Evolutionary conservation across 2,888 invertebrate genomes (phyloP), one percentile per base, ranked within the genome.

Genomic region (Proisotoma minuta): DNA sequence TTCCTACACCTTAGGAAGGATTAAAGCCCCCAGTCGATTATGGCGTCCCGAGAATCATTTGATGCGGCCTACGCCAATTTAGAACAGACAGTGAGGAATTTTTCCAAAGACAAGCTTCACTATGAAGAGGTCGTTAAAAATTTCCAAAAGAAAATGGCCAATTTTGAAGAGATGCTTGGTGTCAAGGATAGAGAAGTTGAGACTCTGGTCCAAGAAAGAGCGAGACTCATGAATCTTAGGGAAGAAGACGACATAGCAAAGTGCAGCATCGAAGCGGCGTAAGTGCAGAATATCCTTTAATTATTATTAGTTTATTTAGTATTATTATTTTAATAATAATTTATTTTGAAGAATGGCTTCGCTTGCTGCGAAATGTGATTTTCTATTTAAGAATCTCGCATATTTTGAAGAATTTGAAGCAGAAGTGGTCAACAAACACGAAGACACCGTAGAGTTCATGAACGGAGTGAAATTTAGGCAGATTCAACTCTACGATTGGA

Each of bases 61-160:
- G 51, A 51, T 27, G 26, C 51, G 5, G 51, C 51, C 3, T 51
- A 51, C 24, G 26, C 51, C 12, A 51, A 27, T 28, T 24, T 51
- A 5, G 51, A 51, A 28, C 10, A n/a, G 12, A 51, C 51, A 18
- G 51, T 51, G 26, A 3, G 51, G 5, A 51, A 51, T 20, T 51
- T 51, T 29, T 28, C 28, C 20, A 3, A 29, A 27, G 51, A 51
- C 3, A 51, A 51, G 24, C n/a, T 51, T 15, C 12, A 4, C 8
- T 51, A 51, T 24, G 28, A 27, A 28, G 51, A 51, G 3, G 23
- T 18, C 15, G 28, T 51, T 18, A 51, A 51, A n/a, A 18, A 23
- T 3, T 23, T 51, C 4, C 3, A 28, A 15, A 3, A 5, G 18
- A 28, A 51, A 26, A 3, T 51, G n/a, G 51, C 26, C 18, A n/a